Evolutionary conservation across 1,140 invertebrate species (phyloP), one percentile per base, ranked within the genome.

Genomic region (Globodera rostochiensis): DNA sequence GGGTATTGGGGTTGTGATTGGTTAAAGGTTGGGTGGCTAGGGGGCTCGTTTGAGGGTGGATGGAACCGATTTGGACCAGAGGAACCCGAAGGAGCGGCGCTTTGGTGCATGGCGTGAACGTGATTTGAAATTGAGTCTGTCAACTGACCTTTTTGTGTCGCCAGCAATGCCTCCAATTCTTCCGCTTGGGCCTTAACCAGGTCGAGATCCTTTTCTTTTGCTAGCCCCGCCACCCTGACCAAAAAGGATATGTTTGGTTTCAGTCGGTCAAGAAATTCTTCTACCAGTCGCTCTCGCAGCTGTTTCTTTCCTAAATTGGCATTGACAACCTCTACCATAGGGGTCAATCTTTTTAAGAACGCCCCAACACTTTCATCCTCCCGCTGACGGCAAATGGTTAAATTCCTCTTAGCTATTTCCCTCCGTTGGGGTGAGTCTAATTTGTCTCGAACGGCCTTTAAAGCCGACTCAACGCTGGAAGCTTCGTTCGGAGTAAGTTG

Each of bases 321-420:
- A 73, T 49, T 19, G 1, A 53, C 50, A 4, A 53, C 71, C 50
- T 73, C 50, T n/a, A 73, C 71, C 21, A 73, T 7, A n/a, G 71
- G 71, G 7, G 71, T 73, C 19, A 73, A 73, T 6, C 71, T 25
- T n/a, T 73, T 73, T 53, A 73, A 49, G 50, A 73, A 73, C 4
- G 46, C 4, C 1, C 46, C 19, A 1, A 73, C 71, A 19, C 15
- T 73, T 73, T 73, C 71, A 0, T 47, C 46, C 19, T 47, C 46
- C 6, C 71, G 46, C 50, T 73, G 71, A 25, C 71, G 19, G 6
- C 71, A 73, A 53, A 73, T 47, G 21, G 19, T 21, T 73, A 73
- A 73, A 49, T 73, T 53, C 1, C 71, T 47, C 1, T 73, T 73
- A 36, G 50, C 46, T 19, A 73, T 15, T 73, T 73, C 71, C 21